Conservation (phyloP, 2,888 invertebrate genomes). For the Cinara cedri region DNA sequence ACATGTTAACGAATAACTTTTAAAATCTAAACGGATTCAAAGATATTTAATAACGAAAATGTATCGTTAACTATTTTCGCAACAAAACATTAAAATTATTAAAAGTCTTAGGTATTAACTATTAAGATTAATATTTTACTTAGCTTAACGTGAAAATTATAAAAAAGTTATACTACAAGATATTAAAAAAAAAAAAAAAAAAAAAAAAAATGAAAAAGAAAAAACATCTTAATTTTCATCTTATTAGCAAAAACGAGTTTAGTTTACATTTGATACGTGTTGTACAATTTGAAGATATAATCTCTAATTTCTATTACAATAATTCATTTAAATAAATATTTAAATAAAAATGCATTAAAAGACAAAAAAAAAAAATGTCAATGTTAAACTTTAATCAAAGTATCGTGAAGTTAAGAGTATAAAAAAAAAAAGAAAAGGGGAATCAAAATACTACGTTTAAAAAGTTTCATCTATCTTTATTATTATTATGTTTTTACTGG, state of each 20-base stretch:
- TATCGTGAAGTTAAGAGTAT: not conserved
- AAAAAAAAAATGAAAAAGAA: too few relatives aligned
- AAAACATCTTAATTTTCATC: too few relatives aligned
- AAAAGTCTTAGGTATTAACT: constrained; percentile 14
- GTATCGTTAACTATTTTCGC: not conserved
- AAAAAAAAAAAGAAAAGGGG: not conserved
- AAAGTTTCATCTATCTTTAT: not conserved
- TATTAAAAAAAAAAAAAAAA: too few relatives aligned
- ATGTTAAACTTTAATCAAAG: not conserved
- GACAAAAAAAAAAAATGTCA: not conserved
- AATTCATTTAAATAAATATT: not conserved
- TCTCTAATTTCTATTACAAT: too few relatives aligned
- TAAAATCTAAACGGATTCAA: constrained; percentile 22
- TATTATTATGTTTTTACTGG: not conserved
- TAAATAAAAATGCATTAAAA: not conserved
- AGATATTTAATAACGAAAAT: constrained; percentile 13
- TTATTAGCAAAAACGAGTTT: too few relatives aligned
- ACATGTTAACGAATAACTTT: not conserved
- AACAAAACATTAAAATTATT: not conserved
- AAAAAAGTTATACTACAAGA: too few relatives aligned
- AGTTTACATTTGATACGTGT: too few relatives aligned
- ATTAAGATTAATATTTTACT: constrained; percentile 1
- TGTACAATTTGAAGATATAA: too few relatives aligned
- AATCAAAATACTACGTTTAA: not conserved
- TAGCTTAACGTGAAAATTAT: too few relatives aligned